These are phyloP conservation scores for Diarsia rubi DNA, from an alignment of 2,888 invertebrate genomes.

Conservation along the genomic window DNA sequence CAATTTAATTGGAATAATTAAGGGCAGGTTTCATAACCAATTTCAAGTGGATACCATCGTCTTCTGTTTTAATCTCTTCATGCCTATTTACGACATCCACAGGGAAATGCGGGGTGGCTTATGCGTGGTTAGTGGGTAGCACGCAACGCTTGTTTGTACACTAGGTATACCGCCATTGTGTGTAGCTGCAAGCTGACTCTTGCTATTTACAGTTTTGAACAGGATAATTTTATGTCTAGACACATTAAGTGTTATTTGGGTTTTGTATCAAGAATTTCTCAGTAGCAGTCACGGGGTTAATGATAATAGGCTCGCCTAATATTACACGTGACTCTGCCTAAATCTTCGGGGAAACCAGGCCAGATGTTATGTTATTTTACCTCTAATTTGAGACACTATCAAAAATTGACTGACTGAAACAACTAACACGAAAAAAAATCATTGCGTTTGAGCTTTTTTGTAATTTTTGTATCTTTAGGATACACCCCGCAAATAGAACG, in stretches of 20 bases:
- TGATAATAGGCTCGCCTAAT: too few species aligned
- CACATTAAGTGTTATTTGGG: too few species aligned
- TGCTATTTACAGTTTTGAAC: neutral
- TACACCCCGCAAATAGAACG: neutral
- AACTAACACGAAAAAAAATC: neutral
- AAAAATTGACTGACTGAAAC: too few species aligned
- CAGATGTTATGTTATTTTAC: too few species aligned
- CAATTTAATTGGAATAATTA: neutral
- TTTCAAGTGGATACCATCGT: conserved; percentile 12
- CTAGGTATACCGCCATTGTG: neutral
- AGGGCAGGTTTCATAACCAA: neutral
- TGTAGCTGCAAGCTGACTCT: neutral
- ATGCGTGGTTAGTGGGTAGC: conserved; percentile 12
- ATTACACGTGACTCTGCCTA: too few species aligned
- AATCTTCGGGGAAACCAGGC: too few species aligned
- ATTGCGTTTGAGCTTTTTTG: neutral
- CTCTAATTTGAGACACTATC: neutral
- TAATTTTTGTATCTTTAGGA: neutral
- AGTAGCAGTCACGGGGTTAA: too few species aligned
- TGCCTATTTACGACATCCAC: conserved; percentile 28
- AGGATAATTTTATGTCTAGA: neutral
- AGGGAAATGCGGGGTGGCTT: conserved; percentile 31
- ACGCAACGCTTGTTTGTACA: neutral
- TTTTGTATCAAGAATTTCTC: too few species aligned
- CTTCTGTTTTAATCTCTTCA: conserved; percentile 22